Conservation (phyloP, 2,113 vertebrate species). For the sheep (Ovis aries) region ARS-UI_Ramb_v3.0 NC_056055.1:186194001-186194500, state of each 20-base stretch:
- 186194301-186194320: not conserved
- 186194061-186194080: slow-evolving; percentile 24
- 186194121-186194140: not conserved
- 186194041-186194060: slow-evolving; percentile 33
- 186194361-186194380: not conserved
- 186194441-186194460: not conserved
- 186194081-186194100: slow-evolving; percentile 39
- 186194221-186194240: not conserved
- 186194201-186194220: not conserved
- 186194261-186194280: not conserved
- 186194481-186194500: not conserved
- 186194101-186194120: slow-evolving; percentile 12
- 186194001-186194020: slow-evolving; percentile 59
- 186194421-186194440: not conserved
- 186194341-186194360: not conserved
- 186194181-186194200: not conserved
- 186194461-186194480: not conserved
- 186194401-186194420: not conserved
- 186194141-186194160: not conserved
- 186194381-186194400: not conserved
- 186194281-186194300: not conserved
- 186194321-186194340: not conserved
- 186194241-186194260: not conserved
- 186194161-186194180: not conserved
- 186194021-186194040: slow-evolving; percentile 46